phyloP scores from a whole-genome alignment of 2,888 invertebrate species.

The Phyto melanocephala region DNA sequence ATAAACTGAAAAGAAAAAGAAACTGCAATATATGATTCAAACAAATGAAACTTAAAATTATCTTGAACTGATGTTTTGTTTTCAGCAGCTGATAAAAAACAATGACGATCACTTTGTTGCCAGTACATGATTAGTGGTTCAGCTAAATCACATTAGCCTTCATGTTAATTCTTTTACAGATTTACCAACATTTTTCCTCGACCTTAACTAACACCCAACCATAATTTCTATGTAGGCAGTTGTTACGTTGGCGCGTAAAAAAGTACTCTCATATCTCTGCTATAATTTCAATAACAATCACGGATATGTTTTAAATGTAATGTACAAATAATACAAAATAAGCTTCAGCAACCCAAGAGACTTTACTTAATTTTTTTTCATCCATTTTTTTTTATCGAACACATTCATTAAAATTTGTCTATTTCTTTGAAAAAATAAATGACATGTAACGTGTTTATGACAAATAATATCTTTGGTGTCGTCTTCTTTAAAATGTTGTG shows the following conservation, averaged over 20 bases:
- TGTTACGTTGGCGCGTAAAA: background rate
- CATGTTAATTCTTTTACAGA: background rate
- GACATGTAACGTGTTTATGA: conserved; percentile 54
- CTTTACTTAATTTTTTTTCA: background rate
- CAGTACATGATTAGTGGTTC: no score
- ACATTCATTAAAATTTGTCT: conserved; percentile 23
- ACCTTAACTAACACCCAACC: background rate
- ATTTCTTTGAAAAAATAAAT: conserved; percentile 18
- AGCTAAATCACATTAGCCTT: no score
- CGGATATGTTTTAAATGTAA: conserved; percentile 32
- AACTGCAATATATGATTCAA: no score
- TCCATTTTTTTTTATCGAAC: background rate
- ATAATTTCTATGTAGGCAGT: conserved; percentile 32
- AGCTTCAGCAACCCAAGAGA: conserved; percentile 26
- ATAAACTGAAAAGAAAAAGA: no score
- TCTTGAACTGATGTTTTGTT: no score
- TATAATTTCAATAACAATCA: conserved; percentile 37
- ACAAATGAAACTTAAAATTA: no score
- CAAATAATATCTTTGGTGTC: conserved; percentile 40
- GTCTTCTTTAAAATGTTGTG: background rate
- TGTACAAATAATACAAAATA: conserved; percentile 6
- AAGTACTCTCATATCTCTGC: background rate
- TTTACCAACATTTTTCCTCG: background rate
- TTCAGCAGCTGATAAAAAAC: no score
- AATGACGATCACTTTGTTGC: no score